These are phyloP conservation scores for Grallaria varia DNA, from an alignment of 2,113 vertebrate species.

Conservation along the genomic window DNA sequence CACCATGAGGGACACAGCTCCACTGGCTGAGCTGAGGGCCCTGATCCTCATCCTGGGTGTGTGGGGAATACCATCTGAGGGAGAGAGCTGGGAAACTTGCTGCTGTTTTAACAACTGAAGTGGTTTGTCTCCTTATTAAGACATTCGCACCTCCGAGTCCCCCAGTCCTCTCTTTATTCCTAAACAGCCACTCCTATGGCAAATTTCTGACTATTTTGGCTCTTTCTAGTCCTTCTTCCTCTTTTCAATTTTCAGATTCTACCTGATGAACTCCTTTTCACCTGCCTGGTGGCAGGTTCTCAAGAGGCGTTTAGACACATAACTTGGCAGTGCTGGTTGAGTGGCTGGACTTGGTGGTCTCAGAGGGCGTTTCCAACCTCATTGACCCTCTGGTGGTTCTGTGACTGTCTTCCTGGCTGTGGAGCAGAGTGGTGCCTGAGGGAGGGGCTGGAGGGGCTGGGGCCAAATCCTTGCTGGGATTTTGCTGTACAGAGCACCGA, in stretches of 20 bases:
- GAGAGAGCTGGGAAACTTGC: neutral
- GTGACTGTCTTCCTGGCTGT: neutral
- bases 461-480: neutral
- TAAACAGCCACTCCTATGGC: neutral
- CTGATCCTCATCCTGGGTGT: too few relatives aligned
- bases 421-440: neutral
- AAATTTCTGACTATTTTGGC: neutral
- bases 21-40: too few relatives aligned
- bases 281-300: neutral
- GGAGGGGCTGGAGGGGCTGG: fast-evolving
- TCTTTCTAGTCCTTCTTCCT: neutral
- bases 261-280: neutral
- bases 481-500: fast-evolving
- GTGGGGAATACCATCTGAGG: neutral
- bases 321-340: neutral
- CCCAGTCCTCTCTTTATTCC: neutral
- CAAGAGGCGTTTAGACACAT: fast-evolving
- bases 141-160: neutral
- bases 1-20: fast-evolving
- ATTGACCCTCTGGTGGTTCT: fast-evolving
- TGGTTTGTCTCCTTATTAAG: neutral
- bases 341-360: neutral
- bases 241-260: neutral
- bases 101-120: neutral
- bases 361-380: neutral